Evolutionary conservation across 1,140 invertebrate species (phyloP).

Genomic region (Anoplophora glabripennis): DNA sequence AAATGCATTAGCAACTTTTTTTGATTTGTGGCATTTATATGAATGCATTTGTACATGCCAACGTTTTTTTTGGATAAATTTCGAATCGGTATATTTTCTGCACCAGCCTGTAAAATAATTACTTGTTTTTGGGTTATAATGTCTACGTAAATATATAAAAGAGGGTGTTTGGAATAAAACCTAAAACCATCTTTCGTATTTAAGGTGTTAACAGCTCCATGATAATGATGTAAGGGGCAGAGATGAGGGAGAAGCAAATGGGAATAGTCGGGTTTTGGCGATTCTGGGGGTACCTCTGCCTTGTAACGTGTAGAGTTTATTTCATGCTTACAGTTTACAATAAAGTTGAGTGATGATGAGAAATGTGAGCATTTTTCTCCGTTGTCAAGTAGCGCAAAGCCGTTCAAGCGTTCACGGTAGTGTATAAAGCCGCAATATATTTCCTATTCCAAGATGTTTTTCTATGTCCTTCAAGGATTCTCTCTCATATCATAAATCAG

Average conservation of each 20-base stretch:
- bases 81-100: too few relatives aligned
- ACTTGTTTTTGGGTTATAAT: too few relatives aligned
- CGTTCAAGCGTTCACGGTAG: slow-evolving; percentile 24
- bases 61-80: too few relatives aligned
- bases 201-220: too few relatives aligned
- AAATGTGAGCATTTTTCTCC: slow-evolving; percentile 32
- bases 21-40: too few relatives aligned
- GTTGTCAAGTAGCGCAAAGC: slow-evolving; percentile 30
- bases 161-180: too few relatives aligned
- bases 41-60: too few relatives aligned
- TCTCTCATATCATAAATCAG: slow-evolving; percentile 35
- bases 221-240: not conserved
- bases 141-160: too few relatives aligned
- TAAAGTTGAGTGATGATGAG: slow-evolving; percentile 34
- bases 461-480: slow-evolving; percentile 31
- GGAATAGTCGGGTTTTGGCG: slow-evolving; percentile 3
- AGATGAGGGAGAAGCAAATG: not conserved
- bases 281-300: not conserved
- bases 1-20: too few relatives aligned
- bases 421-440: slow-evolving; percentile 32
- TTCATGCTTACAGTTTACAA: slow-evolving; percentile 26
- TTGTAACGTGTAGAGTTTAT: slow-evolving; percentile 20
- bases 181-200: too few relatives aligned
- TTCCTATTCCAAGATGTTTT: slow-evolving; percentile 31
- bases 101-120: too few relatives aligned